These are phyloP conservation scores for Diprion similis DNA, from an alignment of 1,140 invertebrate species.

Conservation along the genomic window DNA sequence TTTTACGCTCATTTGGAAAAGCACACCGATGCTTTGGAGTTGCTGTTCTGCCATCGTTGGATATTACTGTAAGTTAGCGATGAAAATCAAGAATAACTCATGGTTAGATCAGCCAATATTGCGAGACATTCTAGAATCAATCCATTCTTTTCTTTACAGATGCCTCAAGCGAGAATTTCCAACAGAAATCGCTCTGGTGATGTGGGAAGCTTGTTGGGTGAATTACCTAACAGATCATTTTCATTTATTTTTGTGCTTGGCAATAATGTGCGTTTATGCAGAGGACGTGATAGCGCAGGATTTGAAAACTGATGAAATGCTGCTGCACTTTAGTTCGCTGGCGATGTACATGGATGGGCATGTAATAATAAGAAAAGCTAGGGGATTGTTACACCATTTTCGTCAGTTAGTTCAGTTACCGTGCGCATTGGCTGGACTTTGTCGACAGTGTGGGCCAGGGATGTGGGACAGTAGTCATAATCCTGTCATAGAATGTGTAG, in stretches of 20 bases:
- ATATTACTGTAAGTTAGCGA: constrained; percentile 77
- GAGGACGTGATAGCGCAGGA: constrained; percentile 91
- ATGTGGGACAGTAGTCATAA: constrained; percentile 93
- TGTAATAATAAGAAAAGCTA: constrained; percentile 88
- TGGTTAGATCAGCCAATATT: constrained; percentile 18
- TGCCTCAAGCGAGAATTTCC: constrained; percentile 92
- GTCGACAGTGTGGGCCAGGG: constrained; percentile 85
- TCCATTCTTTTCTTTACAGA: constrained; percentile 49
- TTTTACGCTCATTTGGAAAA: constrained; percentile 87
- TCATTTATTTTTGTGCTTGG: constrained; percentile 88
- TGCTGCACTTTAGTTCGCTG: constrained; percentile 92
- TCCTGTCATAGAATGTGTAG: constrained; percentile 76
- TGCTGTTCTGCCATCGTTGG: constrained; percentile 93
- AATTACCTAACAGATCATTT: constrained; percentile 94
- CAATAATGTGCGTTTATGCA: constrained; percentile 90
- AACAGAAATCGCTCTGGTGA: constrained; percentile 81
- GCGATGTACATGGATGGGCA: constrained; percentile 97
- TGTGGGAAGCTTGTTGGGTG: constrained; percentile 96
- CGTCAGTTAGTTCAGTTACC: constrained; percentile 83
- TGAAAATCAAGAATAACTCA: constrained; percentile 6
- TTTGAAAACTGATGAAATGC: constrained; percentile 90
- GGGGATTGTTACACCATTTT: constrained; percentile 90
- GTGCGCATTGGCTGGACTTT: constrained; percentile 86
- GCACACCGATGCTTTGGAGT: constrained; percentile 84
- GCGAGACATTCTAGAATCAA: not conserved